Evolutionary conservation across 2,113 vertebrate genomes (phyloP).

Genomic region (Spilogale gracilis): DNA sequence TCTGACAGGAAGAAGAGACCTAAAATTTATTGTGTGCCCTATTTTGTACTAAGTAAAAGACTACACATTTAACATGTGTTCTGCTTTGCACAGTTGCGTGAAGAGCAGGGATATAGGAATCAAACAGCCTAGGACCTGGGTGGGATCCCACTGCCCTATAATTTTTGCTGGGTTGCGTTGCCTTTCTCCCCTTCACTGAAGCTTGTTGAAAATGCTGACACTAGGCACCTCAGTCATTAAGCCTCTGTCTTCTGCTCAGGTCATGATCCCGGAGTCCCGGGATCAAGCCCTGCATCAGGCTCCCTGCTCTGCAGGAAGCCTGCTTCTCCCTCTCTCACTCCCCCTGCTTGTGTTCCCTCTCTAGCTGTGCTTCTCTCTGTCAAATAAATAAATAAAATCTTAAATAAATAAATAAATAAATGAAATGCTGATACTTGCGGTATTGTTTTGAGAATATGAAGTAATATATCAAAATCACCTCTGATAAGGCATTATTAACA

Average conservation of each 20-base stretch:
- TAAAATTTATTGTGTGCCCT: not conserved
- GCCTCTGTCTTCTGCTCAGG: too few relatives aligned
- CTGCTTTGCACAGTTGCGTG: not conserved
- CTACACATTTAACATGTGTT: not conserved
- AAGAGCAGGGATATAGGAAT: not conserved
- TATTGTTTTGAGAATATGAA: not conserved
- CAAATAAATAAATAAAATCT: too few relatives aligned
- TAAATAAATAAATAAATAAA: too few relatives aligned
- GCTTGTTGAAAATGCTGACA: not conserved
- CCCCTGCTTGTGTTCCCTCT: too few relatives aligned
- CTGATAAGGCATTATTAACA: not conserved
- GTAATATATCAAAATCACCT: not conserved
- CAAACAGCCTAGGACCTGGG: not conserved
- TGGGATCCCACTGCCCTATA: not conserved
- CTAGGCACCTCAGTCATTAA: not conserved
- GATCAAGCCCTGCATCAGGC: too few relatives aligned
- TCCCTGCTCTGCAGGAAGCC: too few relatives aligned
- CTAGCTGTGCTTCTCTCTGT: too few relatives aligned
- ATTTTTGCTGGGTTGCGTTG: not conserved
- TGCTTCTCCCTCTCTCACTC: too few relatives aligned
- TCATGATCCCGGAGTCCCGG: too few relatives aligned
- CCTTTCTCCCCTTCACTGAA: not conserved
- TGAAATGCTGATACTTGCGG: not conserved
- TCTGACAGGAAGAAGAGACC: not conserved
- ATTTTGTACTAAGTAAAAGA: not conserved